These are phyloP conservation scores for Chionomys nivalis DNA, from an alignment of 2,113 vertebrate species.

Conservation along the genomic window DNA sequence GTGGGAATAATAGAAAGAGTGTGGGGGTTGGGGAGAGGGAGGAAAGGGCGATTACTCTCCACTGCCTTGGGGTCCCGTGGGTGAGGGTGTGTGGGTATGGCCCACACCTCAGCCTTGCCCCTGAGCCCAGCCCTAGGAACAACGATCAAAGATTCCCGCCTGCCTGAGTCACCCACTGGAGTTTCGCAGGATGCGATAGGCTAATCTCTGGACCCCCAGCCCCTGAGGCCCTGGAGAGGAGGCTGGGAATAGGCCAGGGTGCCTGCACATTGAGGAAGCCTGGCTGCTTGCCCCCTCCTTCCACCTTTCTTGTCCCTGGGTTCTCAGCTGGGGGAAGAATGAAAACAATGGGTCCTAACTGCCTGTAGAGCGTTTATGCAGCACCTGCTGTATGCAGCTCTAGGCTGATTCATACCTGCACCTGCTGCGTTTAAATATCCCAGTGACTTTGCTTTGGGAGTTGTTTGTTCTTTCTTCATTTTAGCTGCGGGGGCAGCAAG, in stretches of 20 bases:
- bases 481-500: neutral
- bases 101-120: conserved; percentile 57
- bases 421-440: too few species aligned
- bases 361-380: neutral
- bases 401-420: neutral
- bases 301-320: neutral
- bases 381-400: neutral
- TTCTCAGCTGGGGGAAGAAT: neutral
- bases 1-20: conserved; percentile 28
- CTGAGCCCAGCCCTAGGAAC: conserved; percentile 47
- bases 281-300: neutral
- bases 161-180: conserved; percentile 70
- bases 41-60: neutral
- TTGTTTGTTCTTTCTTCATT: too few species aligned
- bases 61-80: conserved; percentile 3
- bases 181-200: conserved; percentile 70
- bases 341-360: neutral
- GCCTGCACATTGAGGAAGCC: neutral
- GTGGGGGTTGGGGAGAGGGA: neutral
- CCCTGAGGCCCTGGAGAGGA: neutral
- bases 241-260: neutral
- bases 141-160: conserved; percentile 16
- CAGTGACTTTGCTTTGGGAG: neutral
- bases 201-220: conserved; percentile 54
- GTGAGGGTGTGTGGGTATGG: neutral